Conservation (phyloP, 2,888 invertebrate genomes). For the Ormia ochracea region DNA sequence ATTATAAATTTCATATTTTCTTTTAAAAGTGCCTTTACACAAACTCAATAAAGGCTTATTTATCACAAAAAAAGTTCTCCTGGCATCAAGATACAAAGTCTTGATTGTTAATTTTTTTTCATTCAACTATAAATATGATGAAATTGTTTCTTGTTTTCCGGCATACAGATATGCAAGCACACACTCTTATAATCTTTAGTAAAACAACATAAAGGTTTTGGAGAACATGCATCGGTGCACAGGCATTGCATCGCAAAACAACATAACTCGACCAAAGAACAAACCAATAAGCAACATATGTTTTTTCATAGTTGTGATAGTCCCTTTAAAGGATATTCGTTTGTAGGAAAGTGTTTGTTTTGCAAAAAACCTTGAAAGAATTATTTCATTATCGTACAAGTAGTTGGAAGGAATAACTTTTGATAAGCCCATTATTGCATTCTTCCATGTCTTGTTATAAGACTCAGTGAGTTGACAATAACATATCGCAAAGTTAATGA, state of each 20-base stretch:
- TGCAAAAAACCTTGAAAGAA: conserved; percentile 2
- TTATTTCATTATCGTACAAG: neutral
- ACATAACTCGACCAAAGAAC: conserved; percentile 41
- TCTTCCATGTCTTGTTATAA: too few relatives aligned
- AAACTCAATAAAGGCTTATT: conserved; percentile 40
- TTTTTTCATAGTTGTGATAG: conserved; percentile 11
- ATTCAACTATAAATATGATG: conserved; percentile 47
- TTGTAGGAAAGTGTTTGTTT: neutral
- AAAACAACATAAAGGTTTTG: conserved; percentile 30
- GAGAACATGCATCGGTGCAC: conserved; percentile 54
- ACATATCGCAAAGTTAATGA: too few relatives aligned
- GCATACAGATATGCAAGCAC: neutral
- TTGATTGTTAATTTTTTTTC: conserved; percentile 26
- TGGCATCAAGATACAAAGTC: conserved; percentile 43
- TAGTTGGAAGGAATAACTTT: neutral
- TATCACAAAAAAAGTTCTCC: neutral
- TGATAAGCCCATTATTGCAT: too few relatives aligned
- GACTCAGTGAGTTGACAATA: too few relatives aligned
- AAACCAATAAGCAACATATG: conserved; percentile 49
- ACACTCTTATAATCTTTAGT: neutral
- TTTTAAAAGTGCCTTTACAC: conserved; percentile 3
- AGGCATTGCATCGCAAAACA: conserved; percentile 34
- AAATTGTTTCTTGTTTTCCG: conserved; percentile 51
- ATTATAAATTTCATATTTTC: neutral
- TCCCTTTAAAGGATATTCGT: neutral